Conservation (phyloP, 2,888 invertebrate genomes). For the Diachrysia chrysitis region DNA sequence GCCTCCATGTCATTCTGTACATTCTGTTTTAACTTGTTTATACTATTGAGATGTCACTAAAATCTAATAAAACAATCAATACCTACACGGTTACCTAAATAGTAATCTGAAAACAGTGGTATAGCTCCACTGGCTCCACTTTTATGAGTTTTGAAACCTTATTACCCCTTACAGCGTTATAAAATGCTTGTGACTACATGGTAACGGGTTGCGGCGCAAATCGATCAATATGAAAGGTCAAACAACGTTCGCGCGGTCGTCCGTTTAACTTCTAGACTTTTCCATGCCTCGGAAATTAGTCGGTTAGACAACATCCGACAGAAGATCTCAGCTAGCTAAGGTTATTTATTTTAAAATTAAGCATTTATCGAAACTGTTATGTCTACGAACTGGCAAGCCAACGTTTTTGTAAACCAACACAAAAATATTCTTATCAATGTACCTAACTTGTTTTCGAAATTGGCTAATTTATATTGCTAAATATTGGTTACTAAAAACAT, state of each 20-base stretch:
- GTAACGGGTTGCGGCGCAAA: neutral
- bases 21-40: too few relatives aligned
- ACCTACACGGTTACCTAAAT: neutral
- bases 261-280: neutral
- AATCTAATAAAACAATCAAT: neutral
- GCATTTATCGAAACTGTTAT: too few relatives aligned
- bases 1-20: too few relatives aligned
- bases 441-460: too few relatives aligned
- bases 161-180: neutral
- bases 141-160: constrained; percentile 1
- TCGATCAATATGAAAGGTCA: constrained; percentile 9
- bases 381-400: too few relatives aligned
- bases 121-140: too few relatives aligned
- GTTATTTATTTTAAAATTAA: neutral
- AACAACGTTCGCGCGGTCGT: constrained; percentile 8
- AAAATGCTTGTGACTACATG: neutral
- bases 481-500: too few relatives aligned
- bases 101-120: neutral
- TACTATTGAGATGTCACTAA: neutral
- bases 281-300: constrained; percentile 3
- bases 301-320: neutral
- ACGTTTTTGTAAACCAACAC: too few relatives aligned
- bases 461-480: too few relatives aligned
- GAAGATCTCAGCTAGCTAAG: neutral
- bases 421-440: too few relatives aligned